Percentiles rank a stretch among this genome's conserved stretches.
Conservation (phyloP, 2,888 invertebrate genomes). For the Cheilosia urbana region DNA sequence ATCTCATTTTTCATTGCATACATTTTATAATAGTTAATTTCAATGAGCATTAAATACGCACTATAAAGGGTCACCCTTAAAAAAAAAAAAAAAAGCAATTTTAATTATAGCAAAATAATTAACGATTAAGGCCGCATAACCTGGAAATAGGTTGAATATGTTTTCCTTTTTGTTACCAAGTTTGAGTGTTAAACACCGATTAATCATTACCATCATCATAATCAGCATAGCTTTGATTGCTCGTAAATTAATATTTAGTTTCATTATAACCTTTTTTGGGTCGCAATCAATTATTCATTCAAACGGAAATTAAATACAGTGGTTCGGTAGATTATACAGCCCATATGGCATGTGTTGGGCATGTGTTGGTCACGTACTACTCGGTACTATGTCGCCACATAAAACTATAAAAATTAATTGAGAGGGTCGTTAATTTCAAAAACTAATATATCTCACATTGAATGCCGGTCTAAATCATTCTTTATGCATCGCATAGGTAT, state of each 20-base stretch:
- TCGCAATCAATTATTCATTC: constrained; percentile 31
- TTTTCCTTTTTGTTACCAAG: neutral
- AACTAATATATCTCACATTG: constrained; percentile 31
- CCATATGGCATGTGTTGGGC: neutral
- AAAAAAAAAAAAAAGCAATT: no score
- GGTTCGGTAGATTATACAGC: neutral
- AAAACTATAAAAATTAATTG: constrained; percentile 21
- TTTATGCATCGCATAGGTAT: constrained; percentile 45
- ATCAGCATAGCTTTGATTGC: constrained; percentile 15
- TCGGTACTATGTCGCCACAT: neutral
- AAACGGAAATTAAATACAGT: constrained; percentile 27
- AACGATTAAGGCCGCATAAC: neutral
- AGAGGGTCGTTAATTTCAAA: constrained; percentile 46
- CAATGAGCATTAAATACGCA: no score
- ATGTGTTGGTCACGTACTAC: neutral
- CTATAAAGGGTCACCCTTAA: no score
- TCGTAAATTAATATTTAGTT: constrained; percentile 2
- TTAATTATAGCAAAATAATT: neutral
- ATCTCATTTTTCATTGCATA: no score
- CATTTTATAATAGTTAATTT: no score
- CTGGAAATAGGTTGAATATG: neutral
- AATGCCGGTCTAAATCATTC: constrained; percentile 54
- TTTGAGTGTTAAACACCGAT: constrained; percentile 3
- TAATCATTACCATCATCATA: constrained; percentile 25
- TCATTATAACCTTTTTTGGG: neutral